These are phyloP conservation scores for Nephila pilipes DNA, from an alignment of 1,140 invertebrate species.

Conservation along the genomic window DNA sequence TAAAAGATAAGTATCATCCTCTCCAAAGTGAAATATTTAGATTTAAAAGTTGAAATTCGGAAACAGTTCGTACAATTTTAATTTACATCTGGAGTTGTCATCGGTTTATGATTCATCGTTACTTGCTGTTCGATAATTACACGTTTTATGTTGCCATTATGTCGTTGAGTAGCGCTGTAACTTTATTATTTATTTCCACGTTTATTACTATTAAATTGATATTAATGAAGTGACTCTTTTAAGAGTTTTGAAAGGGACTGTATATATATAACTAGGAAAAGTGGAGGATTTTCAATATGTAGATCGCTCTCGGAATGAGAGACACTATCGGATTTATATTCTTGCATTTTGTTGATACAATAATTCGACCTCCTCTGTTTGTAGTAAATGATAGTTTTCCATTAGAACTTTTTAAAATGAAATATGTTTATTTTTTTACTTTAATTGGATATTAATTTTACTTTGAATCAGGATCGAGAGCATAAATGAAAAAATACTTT, in stretches of 20 bases:
- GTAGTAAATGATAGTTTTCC: no score
- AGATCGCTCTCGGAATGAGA: neutral
- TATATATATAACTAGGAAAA: neutral
- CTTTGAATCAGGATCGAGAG: no score
- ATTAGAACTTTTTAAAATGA: no score
- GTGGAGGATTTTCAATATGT: neutral
- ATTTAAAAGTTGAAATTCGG: conserved; percentile 4
- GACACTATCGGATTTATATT: no score
- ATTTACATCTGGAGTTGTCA: conserved; percentile 14
- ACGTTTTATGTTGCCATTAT: neutral
- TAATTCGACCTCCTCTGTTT: no score
- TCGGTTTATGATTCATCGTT: conserved; percentile 10
- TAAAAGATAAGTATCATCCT: neutral
- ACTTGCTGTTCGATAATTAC: neutral
- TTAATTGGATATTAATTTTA: no score
- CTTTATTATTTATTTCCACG: neutral
- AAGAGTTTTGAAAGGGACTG: neutral
- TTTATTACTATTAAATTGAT: conserved; percentile 32
- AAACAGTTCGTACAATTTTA: neutral
- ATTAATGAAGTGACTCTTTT: conserved; percentile 7
- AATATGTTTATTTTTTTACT: no score
- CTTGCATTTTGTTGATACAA: no score
- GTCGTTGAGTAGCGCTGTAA: neutral
- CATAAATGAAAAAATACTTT: no score
- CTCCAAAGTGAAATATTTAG: neutral